Base-by-base conservation (phyloP, 1,140 invertebrate genomes). In the Drosophila sturtevanti region DNA sequence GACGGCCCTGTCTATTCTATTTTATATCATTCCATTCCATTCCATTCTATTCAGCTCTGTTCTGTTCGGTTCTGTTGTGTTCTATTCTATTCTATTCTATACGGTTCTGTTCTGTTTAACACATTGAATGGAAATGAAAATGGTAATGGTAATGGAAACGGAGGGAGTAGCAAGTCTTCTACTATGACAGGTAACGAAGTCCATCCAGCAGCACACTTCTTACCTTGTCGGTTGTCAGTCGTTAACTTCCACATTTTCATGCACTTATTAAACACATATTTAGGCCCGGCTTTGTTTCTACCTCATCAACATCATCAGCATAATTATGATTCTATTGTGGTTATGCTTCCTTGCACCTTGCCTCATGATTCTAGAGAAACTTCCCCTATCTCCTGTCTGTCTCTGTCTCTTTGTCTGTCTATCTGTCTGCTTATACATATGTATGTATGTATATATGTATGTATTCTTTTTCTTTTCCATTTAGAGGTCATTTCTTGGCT, bases 61-160 rank as follows among this genome's bases (percentile, higher is more conserved):
- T 85, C 81, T 85, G 77, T 85, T 86, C 81, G 87, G 81, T 86
- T 86, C 27, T 31, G 14, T 72, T 66, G 31, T 21, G 52, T 68
- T 70, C 41, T 44, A 7, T 41, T 41, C 10, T 41, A 35, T 7
- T 37, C 12, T 11, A n/a, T 37, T 37, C 35, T 65, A 1, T 37
- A n/a, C 62, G 63, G 82, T 86, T 85, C 81, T 85, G 81, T 84
- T 86, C 81, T 86, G 81, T 86, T 86, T 87, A 68, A 48, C 82
- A 64, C 82, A 63, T 66, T 87, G 79, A 86, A 87, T 87, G 75
- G 62, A 63, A 38, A 21, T 35, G 52, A 18, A 55, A 48, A 48
- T 48, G 16, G 11, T 18, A 48, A 18, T 48, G 41, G n/a, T 6
- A 48, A 48, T 67, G 38, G 18, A 38, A 63, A 12, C 58, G 34